Base-by-base conservation (phyloP, 2,113 vertebrate species). In the Brachyhypopomus gauderio region DNA sequence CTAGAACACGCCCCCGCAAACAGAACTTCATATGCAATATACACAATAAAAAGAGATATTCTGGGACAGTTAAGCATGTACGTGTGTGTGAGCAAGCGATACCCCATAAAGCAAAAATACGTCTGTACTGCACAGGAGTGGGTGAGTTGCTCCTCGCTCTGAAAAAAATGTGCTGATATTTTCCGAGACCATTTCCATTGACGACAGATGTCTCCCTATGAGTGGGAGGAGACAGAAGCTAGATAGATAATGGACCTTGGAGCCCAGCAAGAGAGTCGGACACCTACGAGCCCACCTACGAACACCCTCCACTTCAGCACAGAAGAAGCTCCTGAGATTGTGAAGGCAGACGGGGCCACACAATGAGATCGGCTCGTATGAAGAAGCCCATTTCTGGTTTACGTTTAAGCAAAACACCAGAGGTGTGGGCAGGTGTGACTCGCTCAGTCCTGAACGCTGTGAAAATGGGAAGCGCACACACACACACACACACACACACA, bases 101-200 rank as follows among this genome's bases (percentile, higher is more conserved):
- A 73, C 23, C 4, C 8, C 22, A 5, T 16, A 58, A 38, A 60
- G 73, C 60, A 19, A 41, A 30, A 34, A 17, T 41, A 72, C 30
- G 67, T 62, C 81, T 70, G 80, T 75, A 72, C 73, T 70, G 56
- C 52, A 81, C 79, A 72, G 70, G 38, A 78, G 86, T 62, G 34
- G 62, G 30, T 48, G 60, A 72, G 2, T 63, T 75, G 75, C 83
- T 72, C 77, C 81, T 75, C 73, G 82, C 78, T 87, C 66, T 30
- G 87, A 85, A 58, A 77, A 48, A 59, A 80, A 59, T 72, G 36
- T 48, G n/a, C 22, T 20, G 36, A 79, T 27, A 30, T 84, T 73
- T 88, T 90, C 88, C 85, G 85, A 82, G 85, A 75, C 78, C 41
- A 20, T 17, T 85, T 89, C 85, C 81, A 86, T 83, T 85, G 55